A percentile compares a stretch with the other conserved stretches of the same genome.
Evolutionary conservation across 2,888 invertebrate genomes (phyloP).

Genomic region (Heteromyza rotundicornis): DNA sequence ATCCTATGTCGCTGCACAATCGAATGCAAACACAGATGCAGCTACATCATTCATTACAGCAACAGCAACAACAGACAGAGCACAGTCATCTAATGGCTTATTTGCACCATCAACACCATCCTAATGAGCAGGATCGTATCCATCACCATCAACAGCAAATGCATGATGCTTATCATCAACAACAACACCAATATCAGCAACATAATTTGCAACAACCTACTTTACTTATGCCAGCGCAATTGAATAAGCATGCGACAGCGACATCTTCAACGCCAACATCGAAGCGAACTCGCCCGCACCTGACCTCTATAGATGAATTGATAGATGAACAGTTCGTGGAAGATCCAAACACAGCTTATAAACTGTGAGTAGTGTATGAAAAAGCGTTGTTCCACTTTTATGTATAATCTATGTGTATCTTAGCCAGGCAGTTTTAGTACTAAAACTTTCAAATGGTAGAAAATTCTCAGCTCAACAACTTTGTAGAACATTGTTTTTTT

Average conservation of each 20-base stretch:
- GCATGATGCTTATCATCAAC: constrained; percentile 17
- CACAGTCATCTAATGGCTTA: constrained; percentile 26
- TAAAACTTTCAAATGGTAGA: too few species aligned
- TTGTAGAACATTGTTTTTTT: too few species aligned
- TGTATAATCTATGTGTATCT: too few species aligned
- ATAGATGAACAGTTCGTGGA: constrained; percentile 59
- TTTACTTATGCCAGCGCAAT: constrained; percentile 36
- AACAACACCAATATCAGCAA: constrained; percentile 31
- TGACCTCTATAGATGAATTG: constrained; percentile 46
- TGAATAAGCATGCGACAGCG: constrained; percentile 9
- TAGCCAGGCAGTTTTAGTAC: too few species aligned
- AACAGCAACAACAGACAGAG: constrained; percentile 22
- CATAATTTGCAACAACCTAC: constrained; percentile 36
- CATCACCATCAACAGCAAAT: constrained; percentile 42
- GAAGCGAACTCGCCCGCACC: constrained; percentile 9
- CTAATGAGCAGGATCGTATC: constrained; percentile 30
- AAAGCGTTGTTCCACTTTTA: neutral
- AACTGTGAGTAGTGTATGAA: constrained; percentile 55
- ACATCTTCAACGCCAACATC: constrained; percentile 12
- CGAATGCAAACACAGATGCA: constrained; percentile 11
- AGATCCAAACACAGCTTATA: constrained; percentile 50
- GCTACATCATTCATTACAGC: constrained; percentile 17
- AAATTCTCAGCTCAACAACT: too few species aligned
- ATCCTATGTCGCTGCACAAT: constrained; percentile 12
- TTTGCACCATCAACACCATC: constrained; percentile 38